A percentile compares a stretch with the other conserved stretches of the same genome.
Evolutionary conservation across 2,888 invertebrate species (phyloP).

Genomic region (Pseudococcus jackbeardsleyi): DNA sequence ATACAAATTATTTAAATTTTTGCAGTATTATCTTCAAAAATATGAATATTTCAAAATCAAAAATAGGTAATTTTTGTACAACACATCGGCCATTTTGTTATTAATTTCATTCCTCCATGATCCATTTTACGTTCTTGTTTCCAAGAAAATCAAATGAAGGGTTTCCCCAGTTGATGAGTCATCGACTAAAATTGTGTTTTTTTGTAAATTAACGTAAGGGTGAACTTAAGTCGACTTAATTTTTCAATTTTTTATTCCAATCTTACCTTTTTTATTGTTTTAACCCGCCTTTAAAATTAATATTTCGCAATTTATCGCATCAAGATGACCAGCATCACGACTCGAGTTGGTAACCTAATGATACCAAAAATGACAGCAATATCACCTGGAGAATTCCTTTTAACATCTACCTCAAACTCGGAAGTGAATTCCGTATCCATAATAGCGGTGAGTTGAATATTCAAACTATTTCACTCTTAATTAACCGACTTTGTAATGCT

Average conservation of each 20-base stretch:
- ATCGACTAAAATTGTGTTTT: slow-evolving; percentile 45
- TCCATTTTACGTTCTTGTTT: not conserved
- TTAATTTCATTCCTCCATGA: slow-evolving; percentile 1
- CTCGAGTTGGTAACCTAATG: slow-evolving; percentile 58
- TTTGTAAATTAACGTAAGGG: not conserved
- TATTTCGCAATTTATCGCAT: not conserved
- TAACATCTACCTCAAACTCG: slow-evolving; percentile 36
- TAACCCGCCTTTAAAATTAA: not conserved
- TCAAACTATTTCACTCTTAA: not conserved
- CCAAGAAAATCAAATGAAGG: slow-evolving; percentile 51
- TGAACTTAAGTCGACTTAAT: not conserved
- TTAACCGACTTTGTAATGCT: not conserved
- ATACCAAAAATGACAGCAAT: slow-evolving; percentile 51
- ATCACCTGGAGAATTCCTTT: slow-evolving; percentile 19
- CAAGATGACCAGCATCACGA: slow-evolving; percentile 60
- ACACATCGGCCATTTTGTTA: not conserved
- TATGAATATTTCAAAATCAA: not conserved
- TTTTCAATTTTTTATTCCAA: slow-evolving; percentile 13
- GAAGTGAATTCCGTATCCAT: slow-evolving; percentile 57
- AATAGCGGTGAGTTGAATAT: slow-evolving; percentile 55
- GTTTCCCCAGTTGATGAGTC: slow-evolving; percentile 64
- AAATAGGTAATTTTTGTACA: not conserved
- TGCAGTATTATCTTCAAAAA: not conserved
- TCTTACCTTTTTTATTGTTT: not conserved
- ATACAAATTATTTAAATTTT: not conserved